phyloP scores from a whole-genome alignment of 1,140 invertebrate genomes.

The Oppia nitens region DNA sequence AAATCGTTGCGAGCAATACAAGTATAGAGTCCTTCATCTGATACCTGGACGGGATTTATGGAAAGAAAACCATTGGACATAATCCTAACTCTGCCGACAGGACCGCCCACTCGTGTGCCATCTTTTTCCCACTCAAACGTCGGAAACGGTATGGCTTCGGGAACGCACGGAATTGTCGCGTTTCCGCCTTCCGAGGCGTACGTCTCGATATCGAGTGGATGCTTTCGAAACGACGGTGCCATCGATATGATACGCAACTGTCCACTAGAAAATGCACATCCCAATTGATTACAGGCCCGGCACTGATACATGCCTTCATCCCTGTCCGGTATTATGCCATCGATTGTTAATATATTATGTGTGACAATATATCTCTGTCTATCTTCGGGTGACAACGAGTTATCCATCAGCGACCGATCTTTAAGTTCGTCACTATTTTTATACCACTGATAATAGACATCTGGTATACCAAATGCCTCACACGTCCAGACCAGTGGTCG shows the following conservation, averaged over 20 bases:
- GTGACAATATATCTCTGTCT: constrained; percentile 35
- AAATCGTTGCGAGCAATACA: constrained; percentile 64
- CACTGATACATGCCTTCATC: constrained; percentile 96
- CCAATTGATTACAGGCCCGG: constrained; percentile 69
- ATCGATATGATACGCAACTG: constrained; percentile 71
- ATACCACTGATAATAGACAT: constrained; percentile 81
- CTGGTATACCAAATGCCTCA: constrained; percentile 86
- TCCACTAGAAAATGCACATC: constrained; percentile 65
- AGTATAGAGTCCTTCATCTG: constrained; percentile 72
- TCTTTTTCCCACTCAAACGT: constrained; percentile 82
- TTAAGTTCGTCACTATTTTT: constrained; percentile 59
- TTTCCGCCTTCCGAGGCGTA: constrained; percentile 79
- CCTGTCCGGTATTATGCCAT: constrained; percentile 48
- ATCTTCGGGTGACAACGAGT: constrained; percentile 31
- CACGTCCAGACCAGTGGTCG: constrained; percentile 71
- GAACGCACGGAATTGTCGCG: constrained; percentile 74
- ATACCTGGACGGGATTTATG: constrained; percentile 64
- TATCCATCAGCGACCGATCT: constrained; percentile 31
- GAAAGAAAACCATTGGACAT: constrained; percentile 63
- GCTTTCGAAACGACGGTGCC: constrained; percentile 74
- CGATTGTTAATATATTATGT: constrained; percentile 72
- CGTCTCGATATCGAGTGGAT: constrained; percentile 65
- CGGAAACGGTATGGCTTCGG: constrained; percentile 80
- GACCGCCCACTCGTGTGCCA: constrained; percentile 31
- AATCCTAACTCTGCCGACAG: constrained; percentile 52